These are phyloP conservation scores for Macaca mulatta DNA, from an alignment of 2,113 vertebrate genomes.

Conservation along the genomic window DNA sequence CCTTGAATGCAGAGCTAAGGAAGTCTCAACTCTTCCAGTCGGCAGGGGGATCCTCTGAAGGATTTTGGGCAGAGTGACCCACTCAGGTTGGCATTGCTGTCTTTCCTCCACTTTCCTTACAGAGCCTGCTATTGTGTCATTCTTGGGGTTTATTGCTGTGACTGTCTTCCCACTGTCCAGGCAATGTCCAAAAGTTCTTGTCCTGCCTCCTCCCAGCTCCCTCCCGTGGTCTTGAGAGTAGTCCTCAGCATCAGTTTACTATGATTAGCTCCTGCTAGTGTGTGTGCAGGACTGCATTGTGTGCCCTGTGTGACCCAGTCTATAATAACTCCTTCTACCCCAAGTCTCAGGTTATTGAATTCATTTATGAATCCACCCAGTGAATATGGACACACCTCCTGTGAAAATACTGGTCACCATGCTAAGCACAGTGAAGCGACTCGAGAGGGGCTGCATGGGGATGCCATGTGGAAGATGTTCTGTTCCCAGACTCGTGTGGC, in stretches of 20 bases:
- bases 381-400: background rate
- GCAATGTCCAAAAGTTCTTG: background rate
- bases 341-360: background rate
- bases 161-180: background rate
- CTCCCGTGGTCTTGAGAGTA: background rate
- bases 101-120: background rate
- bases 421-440: background rate
- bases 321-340: background rate
- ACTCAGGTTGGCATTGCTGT: background rate
- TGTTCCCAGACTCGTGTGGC: background rate
- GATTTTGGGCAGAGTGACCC: background rate
- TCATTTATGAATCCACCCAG: background rate
- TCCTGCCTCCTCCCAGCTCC: background rate
- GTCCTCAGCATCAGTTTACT: background rate
- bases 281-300: too few relatives aligned
- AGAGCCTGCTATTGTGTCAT: rapidly evolving
- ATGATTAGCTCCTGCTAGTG: background rate
- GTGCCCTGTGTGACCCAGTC: background rate
- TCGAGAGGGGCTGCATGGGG: background rate
- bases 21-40: background rate
- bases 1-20: background rate
- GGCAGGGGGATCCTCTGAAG: background rate
- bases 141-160: background rate
- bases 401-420: background rate
- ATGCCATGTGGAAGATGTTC: background rate